Conservation (phyloP, 2,113 vertebrate genomes). For the Tragelaphus buxtoni region DNA sequence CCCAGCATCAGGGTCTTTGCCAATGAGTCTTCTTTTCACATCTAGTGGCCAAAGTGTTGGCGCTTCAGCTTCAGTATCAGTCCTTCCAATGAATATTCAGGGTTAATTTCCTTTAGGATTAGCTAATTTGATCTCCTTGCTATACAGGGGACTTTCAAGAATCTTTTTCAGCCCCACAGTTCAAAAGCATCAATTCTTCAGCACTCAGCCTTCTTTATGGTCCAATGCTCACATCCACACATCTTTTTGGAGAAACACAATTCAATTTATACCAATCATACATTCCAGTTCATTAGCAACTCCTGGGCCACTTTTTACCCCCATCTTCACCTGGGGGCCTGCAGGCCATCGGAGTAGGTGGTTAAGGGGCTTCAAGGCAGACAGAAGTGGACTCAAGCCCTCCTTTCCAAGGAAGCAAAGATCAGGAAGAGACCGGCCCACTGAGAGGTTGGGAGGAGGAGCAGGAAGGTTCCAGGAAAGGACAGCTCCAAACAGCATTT, state of each 20-base stretch:
- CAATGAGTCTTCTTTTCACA: not conserved
- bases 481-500: not conserved
- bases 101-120: not conserved
- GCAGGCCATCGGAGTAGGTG: rapidly evolving
- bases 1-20: not conserved
- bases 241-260: not conserved
- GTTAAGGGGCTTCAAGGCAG: not conserved
- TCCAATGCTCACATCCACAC: not conserved
- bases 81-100: not conserved
- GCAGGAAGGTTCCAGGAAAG: not conserved
- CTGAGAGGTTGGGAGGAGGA: no score
- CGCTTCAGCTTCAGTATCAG: not conserved
- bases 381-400: not conserved
- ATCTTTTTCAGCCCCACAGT: not conserved
- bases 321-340: not conserved
- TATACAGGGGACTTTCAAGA: not conserved
- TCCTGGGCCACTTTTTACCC: not conserved
- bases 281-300: not conserved
- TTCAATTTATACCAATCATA: not conserved
- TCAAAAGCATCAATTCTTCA: not conserved
- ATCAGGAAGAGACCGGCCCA: not conserved
- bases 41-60: not conserved
- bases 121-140: not conserved
- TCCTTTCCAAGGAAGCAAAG: not conserved
- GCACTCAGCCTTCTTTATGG: not conserved